Evolutionary conservation across 2,797 vertebrate species (phyloP).

Genomic region (Sebastiscus tertius): DNA sequence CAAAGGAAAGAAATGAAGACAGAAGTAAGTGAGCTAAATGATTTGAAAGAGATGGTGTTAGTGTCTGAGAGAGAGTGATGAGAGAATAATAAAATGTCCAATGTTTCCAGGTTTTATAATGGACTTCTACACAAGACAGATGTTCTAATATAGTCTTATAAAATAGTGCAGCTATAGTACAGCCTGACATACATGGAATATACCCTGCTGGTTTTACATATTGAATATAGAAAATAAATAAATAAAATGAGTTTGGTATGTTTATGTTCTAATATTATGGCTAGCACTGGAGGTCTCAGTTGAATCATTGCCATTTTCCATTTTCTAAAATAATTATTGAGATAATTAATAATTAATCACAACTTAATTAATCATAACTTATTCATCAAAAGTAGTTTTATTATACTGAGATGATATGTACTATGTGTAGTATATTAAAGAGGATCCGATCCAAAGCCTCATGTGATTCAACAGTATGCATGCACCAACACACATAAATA

Average conservation of each 20-base stretch:
- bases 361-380: neutral
- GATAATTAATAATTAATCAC: too few relatives aligned
- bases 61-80: neutral
- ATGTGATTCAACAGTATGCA: too few relatives aligned
- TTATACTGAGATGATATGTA: neutral
- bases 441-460: neutral
- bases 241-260: neutral
- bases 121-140: neutral
- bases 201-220: neutral
- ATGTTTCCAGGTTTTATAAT: neutral
- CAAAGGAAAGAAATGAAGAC: neutral
- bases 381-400: neutral
- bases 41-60: neutral
- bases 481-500: too few relatives aligned
- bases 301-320: neutral
- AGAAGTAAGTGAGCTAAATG: neutral
- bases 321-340: too few relatives aligned
- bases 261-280: neutral
- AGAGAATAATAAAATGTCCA: neutral
- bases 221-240: neutral
- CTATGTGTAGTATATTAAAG: neutral
- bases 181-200: neutral
- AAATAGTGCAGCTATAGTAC: neutral
- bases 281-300: too few relatives aligned
- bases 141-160: neutral